A percentile compares a stretch with the other conserved stretches of the same genome.
These are phyloP conservation scores for Corticium candelabrum DNA, from an alignment of 37 sponge, comb jelly and placozoan species.

Conservation along the genomic window DNA sequence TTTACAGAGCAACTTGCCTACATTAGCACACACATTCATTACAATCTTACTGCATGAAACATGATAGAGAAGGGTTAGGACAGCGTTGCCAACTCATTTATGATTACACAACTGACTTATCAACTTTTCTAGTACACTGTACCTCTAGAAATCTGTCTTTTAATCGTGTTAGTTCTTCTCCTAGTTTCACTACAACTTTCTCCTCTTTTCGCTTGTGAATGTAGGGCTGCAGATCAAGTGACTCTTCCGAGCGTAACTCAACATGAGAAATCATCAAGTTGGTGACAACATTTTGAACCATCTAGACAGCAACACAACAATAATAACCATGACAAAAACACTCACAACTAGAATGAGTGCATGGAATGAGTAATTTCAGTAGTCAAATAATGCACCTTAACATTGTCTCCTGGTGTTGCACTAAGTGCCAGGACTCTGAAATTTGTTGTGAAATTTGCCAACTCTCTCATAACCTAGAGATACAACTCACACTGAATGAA, in stretches of 20 bases:
- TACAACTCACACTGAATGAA: neutral
- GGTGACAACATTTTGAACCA: constrained; percentile 84
- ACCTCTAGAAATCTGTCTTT: constrained; percentile 46
- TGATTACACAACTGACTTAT: too few relatives aligned
- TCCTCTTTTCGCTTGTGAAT: constrained; percentile 73
- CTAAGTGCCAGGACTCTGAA: constrained; percentile 89
- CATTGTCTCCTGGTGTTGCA: constrained; percentile 95
- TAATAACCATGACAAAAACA: neutral
- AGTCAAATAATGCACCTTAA: constrained; percentile 2
- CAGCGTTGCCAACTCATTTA: too few relatives aligned
- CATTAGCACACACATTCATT: too few relatives aligned
- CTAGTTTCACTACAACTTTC: constrained; percentile 74
- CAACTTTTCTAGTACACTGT: neutral
- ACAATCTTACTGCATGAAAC: too few relatives aligned
- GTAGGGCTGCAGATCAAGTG: constrained; percentile 85
- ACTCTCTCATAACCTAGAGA: constrained; percentile 67
- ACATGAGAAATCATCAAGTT: constrained; percentile 86
- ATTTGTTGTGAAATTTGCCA: constrained; percentile 21
- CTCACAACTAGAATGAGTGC: too few relatives aligned
- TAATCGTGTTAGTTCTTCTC: constrained; percentile 61
- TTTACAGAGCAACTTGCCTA: too few relatives aligned
- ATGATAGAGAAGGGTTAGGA: too few relatives aligned
- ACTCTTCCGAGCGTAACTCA: constrained; percentile 88
- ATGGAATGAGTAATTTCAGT: neutral
- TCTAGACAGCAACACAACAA: constrained; percentile 21